Conservation (phyloP, 2,797 vertebrate genomes). For the Kryptopterus vitreolus region DNA sequence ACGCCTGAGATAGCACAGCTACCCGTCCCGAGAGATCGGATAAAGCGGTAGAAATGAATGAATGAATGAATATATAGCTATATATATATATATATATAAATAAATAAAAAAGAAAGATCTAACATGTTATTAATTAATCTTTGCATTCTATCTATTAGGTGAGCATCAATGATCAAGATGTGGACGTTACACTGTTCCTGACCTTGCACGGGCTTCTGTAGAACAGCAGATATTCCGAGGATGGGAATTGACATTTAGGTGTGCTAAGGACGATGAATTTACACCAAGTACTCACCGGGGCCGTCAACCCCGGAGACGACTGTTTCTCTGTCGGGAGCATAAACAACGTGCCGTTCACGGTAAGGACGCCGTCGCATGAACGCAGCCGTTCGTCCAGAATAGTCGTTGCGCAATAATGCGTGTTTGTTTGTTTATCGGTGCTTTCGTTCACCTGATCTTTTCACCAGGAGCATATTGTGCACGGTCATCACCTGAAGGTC, state of each 20-base stretch:
- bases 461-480: constrained; percentile 3
- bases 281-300: constrained; percentile 96
- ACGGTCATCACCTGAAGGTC: constrained; percentile 47
- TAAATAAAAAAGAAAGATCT: background rate
- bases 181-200: constrained; percentile 47
- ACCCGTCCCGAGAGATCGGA: too few species aligned
- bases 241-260: constrained; percentile 58
- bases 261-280: constrained; percentile 82
- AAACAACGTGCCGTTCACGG: constrained; percentile 88
- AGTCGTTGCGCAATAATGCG: background rate
- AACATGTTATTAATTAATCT: background rate
- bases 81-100: too few species aligned
- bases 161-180: constrained; percentile 20
- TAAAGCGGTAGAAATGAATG: too few species aligned
- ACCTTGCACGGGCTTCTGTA: constrained; percentile 60
- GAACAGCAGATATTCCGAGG: constrained; percentile 55
- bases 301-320: constrained; percentile 94
- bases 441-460: constrained; percentile 43
- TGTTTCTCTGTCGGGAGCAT: constrained; percentile 92
- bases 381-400: background rate
- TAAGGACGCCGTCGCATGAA: constrained; percentile 62
- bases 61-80: background rate
- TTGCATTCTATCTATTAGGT: constrained; percentile 21
- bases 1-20: too few species aligned
- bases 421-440: background rate